phyloP scores from a whole-genome alignment of 2,888 invertebrate species.

The Ischnus inquisitorius region DNA sequence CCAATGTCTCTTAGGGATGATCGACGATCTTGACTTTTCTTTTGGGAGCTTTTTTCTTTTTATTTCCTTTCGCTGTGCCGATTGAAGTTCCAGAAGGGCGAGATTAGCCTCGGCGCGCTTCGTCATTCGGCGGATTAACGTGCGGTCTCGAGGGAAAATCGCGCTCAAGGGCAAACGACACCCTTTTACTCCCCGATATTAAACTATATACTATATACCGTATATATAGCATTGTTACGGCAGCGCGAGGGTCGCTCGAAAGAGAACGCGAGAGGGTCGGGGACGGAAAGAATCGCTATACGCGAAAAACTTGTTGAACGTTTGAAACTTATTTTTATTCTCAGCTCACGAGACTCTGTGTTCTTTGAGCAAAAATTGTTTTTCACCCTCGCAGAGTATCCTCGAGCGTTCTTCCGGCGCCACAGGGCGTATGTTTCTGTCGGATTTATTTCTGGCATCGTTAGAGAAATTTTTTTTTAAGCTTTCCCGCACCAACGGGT shows the following conservation, averaged over 20 bases:
- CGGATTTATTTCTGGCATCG: too few relatives aligned
- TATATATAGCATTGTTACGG: not conserved
- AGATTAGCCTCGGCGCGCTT: conserved; percentile 40
- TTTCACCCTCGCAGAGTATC: not conserved
- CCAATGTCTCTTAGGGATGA: not conserved
- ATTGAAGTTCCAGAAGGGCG: conserved; percentile 31
- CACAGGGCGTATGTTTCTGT: too few relatives aligned
- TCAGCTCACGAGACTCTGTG: not conserved
- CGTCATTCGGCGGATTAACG: conserved; percentile 49
- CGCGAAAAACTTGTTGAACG: conserved; percentile 30
- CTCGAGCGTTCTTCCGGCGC: not conserved
- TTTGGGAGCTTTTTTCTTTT: not conserved
- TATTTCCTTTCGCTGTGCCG: not conserved
- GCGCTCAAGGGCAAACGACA: conserved; percentile 59
- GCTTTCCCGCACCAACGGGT: too few relatives aligned
- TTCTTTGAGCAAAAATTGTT: conserved; percentile 28
- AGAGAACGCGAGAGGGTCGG: not conserved
- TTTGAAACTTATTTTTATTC: not conserved
- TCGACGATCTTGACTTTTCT: not conserved
- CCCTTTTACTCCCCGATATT: conserved; percentile 13
- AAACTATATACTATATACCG: not conserved
- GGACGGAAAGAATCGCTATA: not conserved
- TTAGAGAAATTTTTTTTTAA: too few relatives aligned
- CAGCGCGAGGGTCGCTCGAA: conserved; percentile 2
- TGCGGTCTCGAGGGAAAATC: conserved; percentile 28